phyloP scores from a whole-genome alignment of 2,113 vertebrate genomes.

The Sitta europaea region DNA sequence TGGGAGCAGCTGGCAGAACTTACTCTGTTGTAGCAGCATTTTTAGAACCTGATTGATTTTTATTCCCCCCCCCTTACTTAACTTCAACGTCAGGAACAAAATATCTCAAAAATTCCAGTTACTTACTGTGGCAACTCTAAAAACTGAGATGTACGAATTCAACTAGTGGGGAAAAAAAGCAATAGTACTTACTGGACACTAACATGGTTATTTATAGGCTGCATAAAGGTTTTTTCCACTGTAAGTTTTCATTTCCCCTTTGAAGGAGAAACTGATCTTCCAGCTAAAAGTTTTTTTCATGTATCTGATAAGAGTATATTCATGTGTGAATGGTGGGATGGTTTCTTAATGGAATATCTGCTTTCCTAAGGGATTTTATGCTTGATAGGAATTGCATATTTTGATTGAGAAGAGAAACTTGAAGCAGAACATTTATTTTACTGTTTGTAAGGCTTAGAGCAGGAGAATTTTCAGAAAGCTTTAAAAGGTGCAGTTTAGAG shows the following conservation, averaged over 20 bases:
- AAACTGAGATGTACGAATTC: not conserved
- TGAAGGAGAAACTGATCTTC: not conserved
- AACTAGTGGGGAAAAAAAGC: not conserved
- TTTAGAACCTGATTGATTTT: not conserved
- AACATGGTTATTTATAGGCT: not conserved
- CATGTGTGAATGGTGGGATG: not conserved
- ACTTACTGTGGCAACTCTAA: not conserved
- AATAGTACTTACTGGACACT: not conserved
- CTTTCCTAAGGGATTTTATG: not conserved
- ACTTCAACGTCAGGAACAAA: not conserved
- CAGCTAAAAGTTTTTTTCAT: not conserved
- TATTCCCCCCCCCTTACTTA: not conserved
- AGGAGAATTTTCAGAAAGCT: not conserved
- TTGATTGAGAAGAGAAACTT: not conserved
- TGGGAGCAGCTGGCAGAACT: not conserved
- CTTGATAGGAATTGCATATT: not conserved
- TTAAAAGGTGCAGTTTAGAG: not conserved
- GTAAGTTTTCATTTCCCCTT: not conserved
- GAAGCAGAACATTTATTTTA: not conserved
- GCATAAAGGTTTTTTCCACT: not conserved
- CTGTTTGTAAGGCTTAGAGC: not conserved
- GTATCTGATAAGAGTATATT: not conserved
- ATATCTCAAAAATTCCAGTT: not conserved
- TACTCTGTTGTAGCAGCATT: not conserved
- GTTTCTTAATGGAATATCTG: not conserved